phyloP scores from a whole-genome alignment of 1,140 invertebrate genomes.

The Drosophila sechellia region DNA sequence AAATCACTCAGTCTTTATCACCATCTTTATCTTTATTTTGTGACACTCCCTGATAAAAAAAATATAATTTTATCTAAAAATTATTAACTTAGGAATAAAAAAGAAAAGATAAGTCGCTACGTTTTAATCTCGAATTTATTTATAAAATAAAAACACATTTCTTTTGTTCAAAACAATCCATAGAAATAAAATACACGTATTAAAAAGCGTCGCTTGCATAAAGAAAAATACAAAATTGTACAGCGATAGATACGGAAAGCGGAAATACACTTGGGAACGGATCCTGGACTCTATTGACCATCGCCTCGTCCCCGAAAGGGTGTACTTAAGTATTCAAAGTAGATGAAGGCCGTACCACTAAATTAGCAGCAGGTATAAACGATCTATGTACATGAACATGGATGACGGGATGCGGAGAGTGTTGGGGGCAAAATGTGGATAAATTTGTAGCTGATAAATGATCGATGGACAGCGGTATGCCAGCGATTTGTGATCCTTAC shows the following conservation, averaged over 20 bases:
- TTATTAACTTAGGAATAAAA: neutral
- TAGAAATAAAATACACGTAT: constrained; percentile 66
- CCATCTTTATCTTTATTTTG: no score
- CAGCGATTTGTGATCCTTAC: constrained; percentile 31
- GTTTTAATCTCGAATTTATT: constrained; percentile 75
- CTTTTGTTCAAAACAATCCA: constrained; percentile 73
- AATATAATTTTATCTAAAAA: neutral
- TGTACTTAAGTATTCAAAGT: constrained; percentile 15
- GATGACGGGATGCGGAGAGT: constrained; percentile 6
- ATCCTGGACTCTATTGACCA: neutral
- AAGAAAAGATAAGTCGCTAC: neutral
- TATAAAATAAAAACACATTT: constrained; percentile 82
- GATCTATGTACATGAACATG: constrained; percentile 38
- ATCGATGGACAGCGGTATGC: constrained; percentile 6
- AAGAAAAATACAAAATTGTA: constrained; percentile 53
- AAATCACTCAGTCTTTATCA: no score
- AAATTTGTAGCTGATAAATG: neutral
- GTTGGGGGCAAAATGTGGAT: neutral
- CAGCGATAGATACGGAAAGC: constrained; percentile 21
- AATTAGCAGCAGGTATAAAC: constrained; percentile 12
- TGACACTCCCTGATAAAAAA: neutral
- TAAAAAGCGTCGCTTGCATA: constrained; percentile 49
- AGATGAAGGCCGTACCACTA: constrained; percentile 3
- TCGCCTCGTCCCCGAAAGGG: neutral
- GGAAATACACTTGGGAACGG: neutral